Evolutionary conservation across 2,888 invertebrate genomes (phyloP), one percentile per base, ranked within the genome.

Genomic region (Molorchus minor): DNA sequence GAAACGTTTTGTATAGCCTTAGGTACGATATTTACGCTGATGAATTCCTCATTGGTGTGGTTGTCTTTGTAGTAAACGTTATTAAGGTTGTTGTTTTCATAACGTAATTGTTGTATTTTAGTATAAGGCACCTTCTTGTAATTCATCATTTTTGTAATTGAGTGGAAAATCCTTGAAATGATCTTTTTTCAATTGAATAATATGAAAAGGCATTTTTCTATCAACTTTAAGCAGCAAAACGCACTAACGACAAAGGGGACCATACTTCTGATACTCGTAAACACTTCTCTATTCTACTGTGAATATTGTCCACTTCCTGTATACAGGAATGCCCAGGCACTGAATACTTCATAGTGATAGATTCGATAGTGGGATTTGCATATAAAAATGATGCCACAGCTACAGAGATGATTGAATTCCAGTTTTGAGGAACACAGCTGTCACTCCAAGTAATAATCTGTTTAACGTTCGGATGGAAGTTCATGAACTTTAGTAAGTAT

Each of bases 341-440:
- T 2, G 41, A 41, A 20, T 5, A 41, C 20, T 41, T 41, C 41
- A 41, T 10, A 8, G 41, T 41, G 3, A 20, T 20, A 1, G 20
- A 10, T 1, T 20, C 2, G 3, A 36, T 38, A 3, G 16, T 8
- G 8, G 36, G 36, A 8, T 16, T 15, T 15, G 2, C 3, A 4
- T 43, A 19, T n/a, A 43, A 8, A 43, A 20, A 20, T 8, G 19
- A 1, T 12, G 43, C 20, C 2, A 43, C 20, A 8, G 43, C 43
- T 19, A 8, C 3, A 5, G 43, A 21, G 3, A 43, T 43, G n/a
- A 2, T 7, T 8, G 38, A 38, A 7, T 38, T 38, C 5, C 38
- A 8, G 15, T 38, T 38, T 38, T 38, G 38, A 2, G 43, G 43
- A 20, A 43, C 43, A 12, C 21, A 43, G 5, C 43, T 43, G n/a